These are phyloP conservation scores for Prorops nasuta DNA, from an alignment of 1,140 invertebrate genomes.

Conservation along the genomic window DNA sequence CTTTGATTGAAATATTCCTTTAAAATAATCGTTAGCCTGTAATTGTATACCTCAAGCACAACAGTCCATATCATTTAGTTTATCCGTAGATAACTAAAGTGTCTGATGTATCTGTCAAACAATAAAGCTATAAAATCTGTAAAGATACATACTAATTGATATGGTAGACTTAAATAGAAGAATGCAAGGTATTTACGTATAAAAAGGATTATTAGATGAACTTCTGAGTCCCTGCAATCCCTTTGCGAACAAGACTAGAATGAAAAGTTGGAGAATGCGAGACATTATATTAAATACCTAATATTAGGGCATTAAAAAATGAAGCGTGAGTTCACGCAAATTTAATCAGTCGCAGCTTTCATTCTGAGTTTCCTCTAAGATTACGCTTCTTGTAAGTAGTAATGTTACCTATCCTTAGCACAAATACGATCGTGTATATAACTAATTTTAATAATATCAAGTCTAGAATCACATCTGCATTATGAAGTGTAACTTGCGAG, in stretches of 20 bases:
- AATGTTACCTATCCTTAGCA: neutral
- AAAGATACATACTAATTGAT: too few species aligned
- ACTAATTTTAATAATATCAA: constrained; percentile 28
- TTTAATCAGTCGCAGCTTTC: constrained; percentile 26
- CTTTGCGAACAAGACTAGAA: constrained; percentile 10
- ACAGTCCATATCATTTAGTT: too few species aligned
- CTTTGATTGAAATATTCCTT: too few species aligned
- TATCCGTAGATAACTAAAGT: too few species aligned
- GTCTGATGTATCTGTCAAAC: too few species aligned
- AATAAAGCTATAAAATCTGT: too few species aligned
- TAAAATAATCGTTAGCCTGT: too few species aligned
- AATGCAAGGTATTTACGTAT: too few species aligned
- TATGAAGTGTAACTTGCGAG: constrained; percentile 53
- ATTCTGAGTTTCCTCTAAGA: constrained; percentile 19
- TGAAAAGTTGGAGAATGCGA: constrained; percentile 34
- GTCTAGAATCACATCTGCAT: constrained; percentile 55
- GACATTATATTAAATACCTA: constrained; percentile 27
- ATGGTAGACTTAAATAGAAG: too few species aligned
- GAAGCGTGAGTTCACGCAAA: too few species aligned
- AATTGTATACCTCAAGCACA: too few species aligned
- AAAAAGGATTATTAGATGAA: too few species aligned
- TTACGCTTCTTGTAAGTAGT: constrained; percentile 24
- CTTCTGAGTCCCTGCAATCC: constrained; percentile 27
- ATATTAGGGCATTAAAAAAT: constrained; percentile 32
- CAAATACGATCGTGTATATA: constrained; percentile 13